Conservation (phyloP, 2,113 vertebrate genomes). For the Dissostichus mawsoni region DNA sequence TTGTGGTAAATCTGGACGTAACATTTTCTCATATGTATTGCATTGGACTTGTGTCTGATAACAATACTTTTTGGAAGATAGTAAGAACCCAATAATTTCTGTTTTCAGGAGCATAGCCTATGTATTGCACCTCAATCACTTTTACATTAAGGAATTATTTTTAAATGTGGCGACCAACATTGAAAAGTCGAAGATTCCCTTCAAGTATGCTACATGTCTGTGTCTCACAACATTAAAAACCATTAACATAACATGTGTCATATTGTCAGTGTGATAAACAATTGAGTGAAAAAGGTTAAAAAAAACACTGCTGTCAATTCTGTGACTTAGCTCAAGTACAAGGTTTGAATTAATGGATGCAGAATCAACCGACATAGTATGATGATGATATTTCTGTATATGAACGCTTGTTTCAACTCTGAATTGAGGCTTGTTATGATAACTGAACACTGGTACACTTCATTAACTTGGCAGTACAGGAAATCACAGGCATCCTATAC, state of each 20-base stretch:
- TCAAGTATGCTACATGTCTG: not conserved
- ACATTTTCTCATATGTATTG: not conserved
- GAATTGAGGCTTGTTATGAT: not conserved
- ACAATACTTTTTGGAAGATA: not conserved
- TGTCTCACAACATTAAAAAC: not conserved
- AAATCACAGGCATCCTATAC: constrained; percentile 3
- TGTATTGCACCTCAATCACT: not conserved
- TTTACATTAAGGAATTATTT: not conserved
- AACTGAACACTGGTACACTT: constrained; percentile 3
- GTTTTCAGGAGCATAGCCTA: not conserved
- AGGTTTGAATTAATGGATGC: too few species aligned
- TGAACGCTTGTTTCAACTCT: not conserved
- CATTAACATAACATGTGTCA: not conserved
- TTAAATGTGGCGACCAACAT: not conserved
- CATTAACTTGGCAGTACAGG: not conserved
- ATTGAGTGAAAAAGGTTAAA: not conserved
- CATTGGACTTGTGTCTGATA: not conserved
- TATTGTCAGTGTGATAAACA: not conserved
- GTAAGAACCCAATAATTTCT: not conserved
- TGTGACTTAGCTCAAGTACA: too few species aligned
- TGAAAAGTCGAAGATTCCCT: not conserved
- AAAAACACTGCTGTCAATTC: too few species aligned
- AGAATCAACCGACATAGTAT: not conserved
- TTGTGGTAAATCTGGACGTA: not conserved
- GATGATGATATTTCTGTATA: not conserved